phyloP scores from a whole-genome alignment of 2,797 vertebrate genomes.

The Halcyon leucocephala region DNA sequence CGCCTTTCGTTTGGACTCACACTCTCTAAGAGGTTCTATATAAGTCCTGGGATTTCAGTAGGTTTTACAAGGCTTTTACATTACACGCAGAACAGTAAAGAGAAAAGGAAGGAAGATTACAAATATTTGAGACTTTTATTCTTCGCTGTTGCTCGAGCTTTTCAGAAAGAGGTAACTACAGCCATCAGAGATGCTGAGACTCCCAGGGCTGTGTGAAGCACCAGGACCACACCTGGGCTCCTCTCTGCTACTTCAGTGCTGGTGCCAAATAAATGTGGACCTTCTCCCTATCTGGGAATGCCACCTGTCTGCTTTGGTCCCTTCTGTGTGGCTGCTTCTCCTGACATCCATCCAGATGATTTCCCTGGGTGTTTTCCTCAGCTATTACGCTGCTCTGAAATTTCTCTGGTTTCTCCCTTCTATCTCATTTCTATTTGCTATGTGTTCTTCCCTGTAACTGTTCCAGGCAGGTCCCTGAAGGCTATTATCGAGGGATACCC shows the following conservation, averaged over 20 bases:
- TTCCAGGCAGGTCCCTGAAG: background rate
- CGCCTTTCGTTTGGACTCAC: background rate
- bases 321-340: background rate
- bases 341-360: background rate
- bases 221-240: accelerated
- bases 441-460: background rate
- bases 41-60: background rate
- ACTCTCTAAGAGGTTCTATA: background rate
- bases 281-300: background rate
- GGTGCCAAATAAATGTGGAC: background rate
- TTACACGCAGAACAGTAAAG: background rate
- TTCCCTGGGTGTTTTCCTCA: background rate
- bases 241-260: background rate
- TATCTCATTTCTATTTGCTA: background rate
- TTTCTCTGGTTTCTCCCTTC: background rate
- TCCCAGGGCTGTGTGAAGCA: background rate
- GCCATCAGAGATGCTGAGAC: background rate
- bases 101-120: background rate
- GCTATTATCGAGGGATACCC: background rate
- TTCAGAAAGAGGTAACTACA: background rate
- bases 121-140: background rate
- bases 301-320: background rate
- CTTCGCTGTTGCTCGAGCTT: background rate
- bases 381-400: background rate
- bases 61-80: background rate